These are phyloP conservation scores for Bimastos eiseni DNA, from an alignment of 2,888 invertebrate species.

Conservation along the genomic window DNA sequence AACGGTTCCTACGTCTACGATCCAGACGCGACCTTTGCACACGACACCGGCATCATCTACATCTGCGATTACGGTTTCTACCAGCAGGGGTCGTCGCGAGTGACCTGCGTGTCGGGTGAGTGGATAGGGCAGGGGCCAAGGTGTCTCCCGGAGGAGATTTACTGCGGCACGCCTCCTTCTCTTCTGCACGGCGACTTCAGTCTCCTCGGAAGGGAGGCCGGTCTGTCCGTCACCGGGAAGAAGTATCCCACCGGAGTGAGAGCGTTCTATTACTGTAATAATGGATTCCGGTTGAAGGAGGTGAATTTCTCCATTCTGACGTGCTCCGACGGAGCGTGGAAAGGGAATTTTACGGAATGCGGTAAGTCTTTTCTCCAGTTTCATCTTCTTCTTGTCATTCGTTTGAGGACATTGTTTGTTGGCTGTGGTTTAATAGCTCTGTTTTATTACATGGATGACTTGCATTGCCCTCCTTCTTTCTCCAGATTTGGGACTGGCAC, in stretches of 20 bases:
- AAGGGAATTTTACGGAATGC: conserved; percentile 36
- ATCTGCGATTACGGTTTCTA: conserved; percentile 80
- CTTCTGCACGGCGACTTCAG: conserved; percentile 31
- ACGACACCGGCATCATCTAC: conserved; percentile 68
- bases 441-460: too few species aligned
- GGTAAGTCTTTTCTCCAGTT: too few species aligned
- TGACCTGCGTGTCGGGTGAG: conserved; percentile 32
- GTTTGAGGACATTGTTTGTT: too few species aligned
- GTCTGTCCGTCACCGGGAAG: not conserved
- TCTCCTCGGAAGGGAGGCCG: not conserved
- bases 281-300: conserved; percentile 35
- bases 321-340: conserved; percentile 37
- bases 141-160: conserved; percentile 25
- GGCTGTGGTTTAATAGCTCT: not conserved
- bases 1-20: conserved; percentile 29
- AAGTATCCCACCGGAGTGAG: conserved; percentile 30
- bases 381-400: not conserved
- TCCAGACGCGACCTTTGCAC: conserved; percentile 24
- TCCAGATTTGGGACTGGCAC: too few species aligned
- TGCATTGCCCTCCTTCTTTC: too few species aligned
- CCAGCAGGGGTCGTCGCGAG: conserved; percentile 45
- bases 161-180: conserved; percentile 23
- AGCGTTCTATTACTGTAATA: conserved; percentile 38
- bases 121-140: conserved; percentile 36
- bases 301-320: conserved; percentile 24